Base-by-base conservation (phyloP, 2,113 vertebrate genomes). In the Miniopterus natalensis region DNA sequence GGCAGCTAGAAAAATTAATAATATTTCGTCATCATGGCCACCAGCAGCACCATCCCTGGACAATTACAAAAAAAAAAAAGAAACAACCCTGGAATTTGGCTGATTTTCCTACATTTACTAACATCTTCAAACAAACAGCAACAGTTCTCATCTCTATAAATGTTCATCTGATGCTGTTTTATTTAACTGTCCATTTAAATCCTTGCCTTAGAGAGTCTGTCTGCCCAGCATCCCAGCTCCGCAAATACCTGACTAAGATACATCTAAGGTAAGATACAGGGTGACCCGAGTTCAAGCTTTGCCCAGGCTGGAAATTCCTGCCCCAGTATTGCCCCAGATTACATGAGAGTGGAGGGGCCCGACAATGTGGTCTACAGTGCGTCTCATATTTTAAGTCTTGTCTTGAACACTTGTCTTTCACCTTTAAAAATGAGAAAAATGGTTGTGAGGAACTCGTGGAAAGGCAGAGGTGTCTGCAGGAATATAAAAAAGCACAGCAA, bases 401-500 rank as follows among this genome's bases (percentile, higher is more conserved):
- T 21, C 18, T 65, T 63, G 36, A 73, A 77, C 3, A 8, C 47
- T 18, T 36, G 65, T 5, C 63, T 21, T 80, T 55, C 21, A 14
- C n/a, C 59, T 74, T 55, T 83, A 42, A 71, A 5, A 29, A 10
- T 55, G 14, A 73, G 45, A 85, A 81, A 88, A 55, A 49, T 21
- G 29, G 27, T 40, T 89, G 59, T 65, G n/a, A 87, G 77, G 79
- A 42, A 20, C 75, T 83, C 23, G 1, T 1, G 5, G 25, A 31
- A 25, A 81, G 42, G 47, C 6, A 3, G 3, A 29, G 59, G 55
- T 13, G 25, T 65, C 21, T 29, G 49, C 25, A 80, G 45, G 21
- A 74, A 3, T 13, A 31, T 17, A 6, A 13, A 29, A 40, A 17
- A 27, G 0, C 36, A 11, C 0, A 1, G 63, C 17, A 2, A 17